Evolutionary conservation across 2,113 vertebrate species (phyloP).

Genomic region (Caretta caretta): DNA sequence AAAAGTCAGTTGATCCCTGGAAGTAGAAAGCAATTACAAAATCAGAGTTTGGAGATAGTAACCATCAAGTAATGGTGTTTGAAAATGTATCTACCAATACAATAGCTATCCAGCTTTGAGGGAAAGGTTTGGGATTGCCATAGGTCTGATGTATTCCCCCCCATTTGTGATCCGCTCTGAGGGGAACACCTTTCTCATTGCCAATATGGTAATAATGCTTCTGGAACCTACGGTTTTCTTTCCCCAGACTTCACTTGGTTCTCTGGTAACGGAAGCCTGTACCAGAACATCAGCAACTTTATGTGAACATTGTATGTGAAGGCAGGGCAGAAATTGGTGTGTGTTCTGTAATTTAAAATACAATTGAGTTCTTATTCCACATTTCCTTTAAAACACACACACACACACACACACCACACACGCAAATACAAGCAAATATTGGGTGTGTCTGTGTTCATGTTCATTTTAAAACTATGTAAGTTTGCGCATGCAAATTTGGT

Average conservation of each 20-base stretch:
- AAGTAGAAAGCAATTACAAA: not conserved
- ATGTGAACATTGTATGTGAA: not conserved
- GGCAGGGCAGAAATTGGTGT: not conserved
- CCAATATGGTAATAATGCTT: no score
- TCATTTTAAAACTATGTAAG: accelerated
- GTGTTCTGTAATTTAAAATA: not conserved
- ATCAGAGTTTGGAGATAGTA: not conserved
- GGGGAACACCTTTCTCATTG: not conserved
- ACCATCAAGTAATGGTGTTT: not conserved
- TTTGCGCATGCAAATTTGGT: accelerated
- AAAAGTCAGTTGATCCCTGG: not conserved
- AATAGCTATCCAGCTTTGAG: not conserved
- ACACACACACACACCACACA: not conserved
- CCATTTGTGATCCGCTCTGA: not conserved
- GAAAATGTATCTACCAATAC: not conserved
- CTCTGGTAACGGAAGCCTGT: not conserved
- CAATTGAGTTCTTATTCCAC: accelerated
- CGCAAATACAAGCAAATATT: no score
- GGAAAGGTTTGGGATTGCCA: not conserved
- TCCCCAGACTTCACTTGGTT: not conserved
- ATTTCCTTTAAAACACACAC: not conserved
- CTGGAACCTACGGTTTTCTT: not conserved
- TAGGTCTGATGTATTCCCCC: not conserved
- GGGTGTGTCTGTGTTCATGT: not conserved
- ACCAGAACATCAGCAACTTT: not conserved